Conservation (phyloP, 2,113 vertebrate species). For the Pedetes capensis region DNA sequence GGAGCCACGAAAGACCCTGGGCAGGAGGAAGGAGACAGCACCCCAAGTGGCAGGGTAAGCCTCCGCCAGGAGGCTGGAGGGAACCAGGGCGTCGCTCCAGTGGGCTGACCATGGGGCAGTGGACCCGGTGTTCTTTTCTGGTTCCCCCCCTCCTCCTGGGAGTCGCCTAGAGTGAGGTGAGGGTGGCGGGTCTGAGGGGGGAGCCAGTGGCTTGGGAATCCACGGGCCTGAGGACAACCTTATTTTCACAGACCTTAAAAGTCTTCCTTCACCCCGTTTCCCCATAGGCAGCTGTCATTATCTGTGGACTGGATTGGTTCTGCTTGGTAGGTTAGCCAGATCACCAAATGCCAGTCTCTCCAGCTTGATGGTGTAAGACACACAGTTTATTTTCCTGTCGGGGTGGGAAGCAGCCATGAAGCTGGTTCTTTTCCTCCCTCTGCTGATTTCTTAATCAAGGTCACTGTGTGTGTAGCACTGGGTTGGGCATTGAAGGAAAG, state of each 20-base stretch:
- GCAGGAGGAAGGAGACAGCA: background rate
- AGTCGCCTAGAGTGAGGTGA: background rate
- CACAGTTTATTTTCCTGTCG: background rate
- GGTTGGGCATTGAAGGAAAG: background rate
- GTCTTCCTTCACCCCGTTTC: background rate
- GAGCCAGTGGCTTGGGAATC: too few relatives aligned
- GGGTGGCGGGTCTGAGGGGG: background rate
- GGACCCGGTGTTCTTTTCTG: background rate
- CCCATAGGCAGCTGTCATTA: accelerated
- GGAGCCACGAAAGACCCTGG: too few relatives aligned
- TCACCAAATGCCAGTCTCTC: background rate
- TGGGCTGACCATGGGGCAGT: background rate
- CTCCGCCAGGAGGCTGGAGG: background rate
- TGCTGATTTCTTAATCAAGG: background rate
- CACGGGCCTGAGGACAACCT: background rate
- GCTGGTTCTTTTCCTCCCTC: background rate
- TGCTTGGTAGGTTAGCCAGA: background rate
- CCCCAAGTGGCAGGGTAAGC: background rate
- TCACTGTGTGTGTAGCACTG: background rate
- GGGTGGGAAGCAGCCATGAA: background rate
- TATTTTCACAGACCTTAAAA: background rate
- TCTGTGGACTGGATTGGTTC: background rate
- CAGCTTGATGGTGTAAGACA: background rate
- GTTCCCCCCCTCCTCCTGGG: background rate
- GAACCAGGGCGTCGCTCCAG: background rate